phyloP scores from a whole-genome alignment of 2,797 vertebrate genomes.

The Gephyroberyx darwinii region DNA sequence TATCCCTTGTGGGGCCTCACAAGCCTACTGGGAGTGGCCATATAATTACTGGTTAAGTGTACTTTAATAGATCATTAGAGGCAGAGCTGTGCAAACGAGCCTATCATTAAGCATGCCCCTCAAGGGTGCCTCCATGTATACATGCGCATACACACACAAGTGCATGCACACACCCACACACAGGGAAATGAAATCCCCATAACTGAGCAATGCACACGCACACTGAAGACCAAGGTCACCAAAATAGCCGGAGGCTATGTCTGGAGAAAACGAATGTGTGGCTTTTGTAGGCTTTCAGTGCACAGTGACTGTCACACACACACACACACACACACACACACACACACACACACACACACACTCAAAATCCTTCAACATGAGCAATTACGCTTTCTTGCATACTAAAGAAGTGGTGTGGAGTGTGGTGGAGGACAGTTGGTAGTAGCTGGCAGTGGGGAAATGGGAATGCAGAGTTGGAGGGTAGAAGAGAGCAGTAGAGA shows the following conservation, averaged over 20 bases:
- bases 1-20: constrained; percentile 43
- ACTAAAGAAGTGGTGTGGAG: constrained; percentile 45
- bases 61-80: constrained; percentile 77
- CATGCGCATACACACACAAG: constrained; percentile 25
- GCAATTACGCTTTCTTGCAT: constrained; percentile 45
- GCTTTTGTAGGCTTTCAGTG: constrained; percentile 40
- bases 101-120: constrained; percentile 71
- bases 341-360: constrained; percentile 8
- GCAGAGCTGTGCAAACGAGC: constrained; percentile 67
- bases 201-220: constrained; percentile 56
- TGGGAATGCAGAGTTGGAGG: constrained; percentile 45
- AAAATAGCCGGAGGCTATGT: constrained; percentile 61
- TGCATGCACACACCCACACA: constrained; percentile 19
- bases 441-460: constrained; percentile 32
- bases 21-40: constrained; percentile 66
- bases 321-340: constrained; percentile 10
- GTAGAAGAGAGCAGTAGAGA: constrained; percentile 32
- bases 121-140: constrained; percentile 47
- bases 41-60: constrained; percentile 75
- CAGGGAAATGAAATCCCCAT: constrained; percentile 36
- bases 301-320: constrained; percentile 17
- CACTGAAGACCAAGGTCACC: constrained; percentile 66
- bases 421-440: constrained; percentile 40
- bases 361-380: constrained; percentile 35
- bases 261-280: constrained; percentile 55